phyloP scores from a whole-genome alignment of 2,113 vertebrate genomes.

The Labrus mixtus region DNA sequence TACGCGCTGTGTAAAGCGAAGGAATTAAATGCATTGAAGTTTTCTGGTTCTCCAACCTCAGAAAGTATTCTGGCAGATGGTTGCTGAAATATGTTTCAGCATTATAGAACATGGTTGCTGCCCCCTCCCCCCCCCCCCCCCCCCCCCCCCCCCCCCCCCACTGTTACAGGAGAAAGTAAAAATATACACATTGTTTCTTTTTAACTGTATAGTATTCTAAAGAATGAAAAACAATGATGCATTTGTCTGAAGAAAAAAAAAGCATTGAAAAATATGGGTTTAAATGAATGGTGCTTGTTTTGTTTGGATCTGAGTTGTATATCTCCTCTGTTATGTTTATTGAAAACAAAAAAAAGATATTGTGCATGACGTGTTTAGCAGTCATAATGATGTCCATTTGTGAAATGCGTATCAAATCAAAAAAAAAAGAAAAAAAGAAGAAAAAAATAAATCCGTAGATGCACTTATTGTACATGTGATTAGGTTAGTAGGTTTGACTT shows the following conservation, averaged over 20 bases:
- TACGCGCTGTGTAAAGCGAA: conserved; percentile 82
- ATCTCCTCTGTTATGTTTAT: conserved; percentile 97
- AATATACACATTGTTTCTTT: conserved; percentile 82
- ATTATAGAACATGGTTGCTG: conserved; percentile 77
- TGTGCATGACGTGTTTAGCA: conserved; percentile 97
- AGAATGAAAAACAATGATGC: conserved; percentile 85
- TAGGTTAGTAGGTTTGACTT: conserved; percentile 89
- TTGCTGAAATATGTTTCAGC: conserved; percentile 76
- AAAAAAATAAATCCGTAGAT: conserved; percentile 90
- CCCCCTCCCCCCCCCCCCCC: conserved; percentile 59
- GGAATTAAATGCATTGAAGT: conserved; percentile 75
- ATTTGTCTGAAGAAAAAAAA: conserved; percentile 90
- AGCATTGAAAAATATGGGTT: conserved; percentile 90
- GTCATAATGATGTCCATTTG: conserved; percentile 97
- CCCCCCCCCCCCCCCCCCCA: conserved; percentile 66
- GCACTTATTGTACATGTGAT: conserved; percentile 95
- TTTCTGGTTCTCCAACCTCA: conserved; percentile 75
- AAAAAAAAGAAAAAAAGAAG: conserved; percentile 72
- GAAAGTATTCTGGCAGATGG: conserved; percentile 75
- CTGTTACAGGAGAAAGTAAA: conserved; percentile 85
- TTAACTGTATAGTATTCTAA: conserved; percentile 90
- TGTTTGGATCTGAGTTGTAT: conserved; percentile 93
- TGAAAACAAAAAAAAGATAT: conserved; percentile 87
- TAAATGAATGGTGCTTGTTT: conserved; percentile 93
- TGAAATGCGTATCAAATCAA: conserved; percentile 91